These are phyloP conservation scores for Oreochromis tanganicae DNA, from an alignment of 2,113 vertebrate species.

Conservation along the genomic window DNA sequence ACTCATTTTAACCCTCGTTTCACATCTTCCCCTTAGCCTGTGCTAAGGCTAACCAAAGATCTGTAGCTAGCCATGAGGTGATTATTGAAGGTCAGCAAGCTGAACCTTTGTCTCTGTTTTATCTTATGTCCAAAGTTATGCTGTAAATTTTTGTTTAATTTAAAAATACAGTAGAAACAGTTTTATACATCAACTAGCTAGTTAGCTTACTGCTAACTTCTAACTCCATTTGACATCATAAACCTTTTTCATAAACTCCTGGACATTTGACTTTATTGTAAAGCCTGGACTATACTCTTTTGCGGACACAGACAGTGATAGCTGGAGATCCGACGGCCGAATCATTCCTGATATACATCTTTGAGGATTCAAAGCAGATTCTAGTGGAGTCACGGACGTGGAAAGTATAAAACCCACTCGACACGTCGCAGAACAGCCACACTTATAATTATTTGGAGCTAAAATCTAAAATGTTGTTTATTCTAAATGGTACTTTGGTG, in stretches of 20 bases:
- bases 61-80: neutral
- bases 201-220: neutral
- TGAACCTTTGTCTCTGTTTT: neutral
- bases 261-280: neutral
- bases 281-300: neutral
- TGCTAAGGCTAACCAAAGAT: neutral
- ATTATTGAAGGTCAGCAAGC: neutral
- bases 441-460: neutral
- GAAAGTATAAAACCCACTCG: neutral
- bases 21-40: neutral
- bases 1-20: neutral
- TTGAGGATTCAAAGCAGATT: neutral
- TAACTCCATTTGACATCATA: neutral
- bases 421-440: rapidly evolving
- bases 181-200: neutral
- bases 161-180: neutral
- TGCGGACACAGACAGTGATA: neutral
- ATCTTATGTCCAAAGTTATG: neutral
- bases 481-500: neutral
- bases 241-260: neutral
- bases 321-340: neutral
- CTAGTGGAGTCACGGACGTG: neutral
- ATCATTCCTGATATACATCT: neutral
- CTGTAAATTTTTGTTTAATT: neutral
- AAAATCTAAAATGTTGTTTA: neutral